phyloP scores from a whole-genome alignment of 2,888 invertebrate species.

The Drosophila cracens region DNA sequence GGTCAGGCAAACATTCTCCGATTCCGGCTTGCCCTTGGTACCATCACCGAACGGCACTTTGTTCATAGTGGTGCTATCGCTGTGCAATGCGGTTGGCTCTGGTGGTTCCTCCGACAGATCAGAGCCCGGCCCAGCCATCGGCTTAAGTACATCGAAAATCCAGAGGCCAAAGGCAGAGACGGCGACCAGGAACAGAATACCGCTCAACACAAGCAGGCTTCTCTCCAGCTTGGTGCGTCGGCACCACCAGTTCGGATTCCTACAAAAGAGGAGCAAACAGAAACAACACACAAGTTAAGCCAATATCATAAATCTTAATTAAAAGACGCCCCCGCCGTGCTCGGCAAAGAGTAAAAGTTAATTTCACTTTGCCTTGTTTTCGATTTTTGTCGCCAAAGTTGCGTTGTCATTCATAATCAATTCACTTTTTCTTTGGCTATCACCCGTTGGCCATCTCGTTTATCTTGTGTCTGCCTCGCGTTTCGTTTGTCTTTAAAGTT shows the following conservation, averaged over 20 bases:
- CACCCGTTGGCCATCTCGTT: conserved; percentile 42
- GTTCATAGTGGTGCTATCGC: conserved; percentile 63
- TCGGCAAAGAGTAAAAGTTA: conserved; percentile 32
- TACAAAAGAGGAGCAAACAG: conserved; percentile 69
- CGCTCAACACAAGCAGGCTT: conserved; percentile 87
- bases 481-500: conserved; percentile 51
- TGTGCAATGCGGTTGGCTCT: conserved; percentile 76
- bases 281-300: conserved; percentile 6
- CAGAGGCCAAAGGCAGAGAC: conserved; percentile 86
- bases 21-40: conserved; percentile 65
- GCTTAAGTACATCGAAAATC: conserved; percentile 81
- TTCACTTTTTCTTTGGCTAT: conserved; percentile 43
- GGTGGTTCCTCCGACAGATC: conserved; percentile 28
- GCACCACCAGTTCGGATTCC: conserved; percentile 94
- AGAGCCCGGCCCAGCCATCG: neutral
- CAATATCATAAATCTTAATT: conserved; percentile 52
- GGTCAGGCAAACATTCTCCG: conserved; percentile 87
- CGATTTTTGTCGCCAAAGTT: conserved; percentile 18
- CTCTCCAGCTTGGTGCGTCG: conserved; percentile 90
- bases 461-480: conserved; percentile 40
- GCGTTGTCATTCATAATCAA: conserved; percentile 44
- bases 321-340: conserved; percentile 22
- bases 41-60: conserved; percentile 66
- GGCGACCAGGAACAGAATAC: conserved; percentile 87
- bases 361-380: conserved; percentile 53